A percentile compares a stretch with the other conserved stretches of the same genome.
These are phyloP conservation scores for Candidula unifasciata DNA, from an alignment of 2,888 invertebrate genomes.

Conservation along the genomic window DNA sequence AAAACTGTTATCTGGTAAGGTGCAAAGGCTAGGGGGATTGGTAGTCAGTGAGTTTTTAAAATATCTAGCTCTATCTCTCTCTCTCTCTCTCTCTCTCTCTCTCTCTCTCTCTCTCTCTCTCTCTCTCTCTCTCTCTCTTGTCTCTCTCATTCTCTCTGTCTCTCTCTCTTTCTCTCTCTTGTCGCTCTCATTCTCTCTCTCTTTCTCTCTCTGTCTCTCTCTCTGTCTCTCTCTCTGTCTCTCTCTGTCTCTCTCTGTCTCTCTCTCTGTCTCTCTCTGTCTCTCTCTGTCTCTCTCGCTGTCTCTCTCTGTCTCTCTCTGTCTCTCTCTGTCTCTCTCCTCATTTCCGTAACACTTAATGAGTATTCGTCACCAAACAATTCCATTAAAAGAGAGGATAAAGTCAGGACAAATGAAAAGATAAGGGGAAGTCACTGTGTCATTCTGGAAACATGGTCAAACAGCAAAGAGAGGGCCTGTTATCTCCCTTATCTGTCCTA, in stretches of 20 bases:
- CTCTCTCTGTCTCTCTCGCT: too few species aligned
- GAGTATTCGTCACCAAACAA: too few species aligned
- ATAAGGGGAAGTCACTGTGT: too few species aligned
- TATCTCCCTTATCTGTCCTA: too few species aligned
- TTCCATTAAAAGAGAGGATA: not conserved
- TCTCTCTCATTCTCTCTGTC: conserved; percentile 4
- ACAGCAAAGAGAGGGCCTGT: too few species aligned
- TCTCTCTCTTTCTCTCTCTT: not conserved
- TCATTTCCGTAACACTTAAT: too few species aligned
- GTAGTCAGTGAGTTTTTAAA: too few species aligned
- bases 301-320: conserved; percentile 30
- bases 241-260: not conserved
- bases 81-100: conserved; percentile 46
- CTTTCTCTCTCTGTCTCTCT: not conserved
- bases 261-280: not conserved
- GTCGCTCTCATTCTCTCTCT: not conserved
- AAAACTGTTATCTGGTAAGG: too few species aligned
- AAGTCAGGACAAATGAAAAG: too few species aligned
- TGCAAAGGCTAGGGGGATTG: too few species aligned
- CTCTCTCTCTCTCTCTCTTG: conserved; percentile 34
- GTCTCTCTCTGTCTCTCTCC: not conserved
- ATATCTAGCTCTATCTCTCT: conserved; percentile 38
- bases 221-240: conserved; percentile 15
- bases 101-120: conserved; percentile 39
- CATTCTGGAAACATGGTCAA: too few species aligned